Conservation (phyloP, 2,797 vertebrate genomes). For the Pangasius krempfi region DNA sequence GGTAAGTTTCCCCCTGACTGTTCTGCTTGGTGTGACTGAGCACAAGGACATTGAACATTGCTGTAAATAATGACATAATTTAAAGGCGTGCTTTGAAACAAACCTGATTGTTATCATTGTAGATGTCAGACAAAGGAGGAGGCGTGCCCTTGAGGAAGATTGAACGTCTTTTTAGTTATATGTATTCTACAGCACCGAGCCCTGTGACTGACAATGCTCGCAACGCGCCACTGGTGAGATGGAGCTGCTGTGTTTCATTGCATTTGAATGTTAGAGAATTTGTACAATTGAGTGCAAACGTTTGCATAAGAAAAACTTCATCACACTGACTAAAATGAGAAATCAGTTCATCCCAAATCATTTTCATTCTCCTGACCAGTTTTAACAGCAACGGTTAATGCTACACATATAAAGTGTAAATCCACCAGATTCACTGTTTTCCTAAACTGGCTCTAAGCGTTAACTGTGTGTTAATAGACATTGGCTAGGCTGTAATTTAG, state of each 20-base stretch:
- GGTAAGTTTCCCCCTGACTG: slow-evolving; percentile 69
- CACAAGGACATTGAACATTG: background rate
- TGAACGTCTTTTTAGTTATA: slow-evolving; percentile 94
- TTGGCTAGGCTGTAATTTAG: slow-evolving; percentile 49
- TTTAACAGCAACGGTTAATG: background rate
- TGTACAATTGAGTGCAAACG: background rate
- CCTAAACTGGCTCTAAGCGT: slow-evolving; percentile 7
- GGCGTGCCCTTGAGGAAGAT: slow-evolving; percentile 94
- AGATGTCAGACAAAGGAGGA: slow-evolving; percentile 95
- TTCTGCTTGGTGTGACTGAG: background rate
- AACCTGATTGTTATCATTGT: slow-evolving; percentile 33
- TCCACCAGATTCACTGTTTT: background rate
- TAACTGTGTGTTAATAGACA: slow-evolving; percentile 29
- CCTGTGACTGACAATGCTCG: slow-evolving; percentile 83
- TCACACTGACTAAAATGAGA: background rate
- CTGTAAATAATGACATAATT: background rate
- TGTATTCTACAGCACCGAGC: slow-evolving; percentile 93
- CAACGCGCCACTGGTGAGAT: slow-evolving; percentile 90
- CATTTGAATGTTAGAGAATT: background rate
- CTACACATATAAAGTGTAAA: slow-evolving; percentile 12
- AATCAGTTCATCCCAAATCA: background rate
- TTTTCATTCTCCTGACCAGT: background rate
- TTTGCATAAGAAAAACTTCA: background rate
- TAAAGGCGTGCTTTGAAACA: background rate
- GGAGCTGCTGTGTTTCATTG: background rate